Conservation (phyloP, 2,113 vertebrate genomes). For the Neopipo cinnamomea region DNA sequence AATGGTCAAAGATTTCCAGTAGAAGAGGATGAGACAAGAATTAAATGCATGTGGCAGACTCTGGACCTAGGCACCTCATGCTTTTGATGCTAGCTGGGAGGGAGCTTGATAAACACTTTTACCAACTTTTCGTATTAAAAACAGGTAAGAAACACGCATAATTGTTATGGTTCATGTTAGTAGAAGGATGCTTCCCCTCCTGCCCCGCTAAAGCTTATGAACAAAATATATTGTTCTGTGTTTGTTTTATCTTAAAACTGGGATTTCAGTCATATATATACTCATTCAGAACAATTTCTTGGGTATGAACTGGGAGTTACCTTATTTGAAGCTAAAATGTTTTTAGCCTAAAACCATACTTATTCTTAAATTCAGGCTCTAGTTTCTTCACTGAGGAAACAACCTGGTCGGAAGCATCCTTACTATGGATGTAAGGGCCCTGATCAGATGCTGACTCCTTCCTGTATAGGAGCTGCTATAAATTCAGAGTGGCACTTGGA, state of each 20-base stretch:
- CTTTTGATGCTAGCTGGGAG: conserved; percentile 64
- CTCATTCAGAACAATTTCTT: background rate
- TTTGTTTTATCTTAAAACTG: background rate
- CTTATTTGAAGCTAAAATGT: background rate
- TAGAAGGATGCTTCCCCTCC: background rate
- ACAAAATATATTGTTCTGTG: background rate
- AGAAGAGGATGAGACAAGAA: conserved; percentile 66
- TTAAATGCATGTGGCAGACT: conserved; percentile 59
- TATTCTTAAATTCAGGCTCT: background rate
- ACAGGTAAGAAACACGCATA: conserved; percentile 52
- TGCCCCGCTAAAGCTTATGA: background rate
- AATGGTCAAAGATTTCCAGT: conserved; percentile 63
- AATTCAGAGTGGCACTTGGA: background rate
- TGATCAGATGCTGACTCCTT: background rate
- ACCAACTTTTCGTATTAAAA: conserved; percentile 40
- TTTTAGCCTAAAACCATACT: background rate
- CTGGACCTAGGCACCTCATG: conserved; percentile 61
- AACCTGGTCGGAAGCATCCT: background rate
- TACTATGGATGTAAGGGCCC: background rate
- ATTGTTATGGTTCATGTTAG: background rate
- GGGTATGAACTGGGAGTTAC: background rate
- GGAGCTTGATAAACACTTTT: conserved; percentile 57
- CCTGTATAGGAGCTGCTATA: background rate
- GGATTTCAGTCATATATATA: background rate
- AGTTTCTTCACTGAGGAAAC: background rate